phyloP scores from a whole-genome alignment of 2,888 invertebrate genomes.

The Omphaloscelis lunosa region DNA sequence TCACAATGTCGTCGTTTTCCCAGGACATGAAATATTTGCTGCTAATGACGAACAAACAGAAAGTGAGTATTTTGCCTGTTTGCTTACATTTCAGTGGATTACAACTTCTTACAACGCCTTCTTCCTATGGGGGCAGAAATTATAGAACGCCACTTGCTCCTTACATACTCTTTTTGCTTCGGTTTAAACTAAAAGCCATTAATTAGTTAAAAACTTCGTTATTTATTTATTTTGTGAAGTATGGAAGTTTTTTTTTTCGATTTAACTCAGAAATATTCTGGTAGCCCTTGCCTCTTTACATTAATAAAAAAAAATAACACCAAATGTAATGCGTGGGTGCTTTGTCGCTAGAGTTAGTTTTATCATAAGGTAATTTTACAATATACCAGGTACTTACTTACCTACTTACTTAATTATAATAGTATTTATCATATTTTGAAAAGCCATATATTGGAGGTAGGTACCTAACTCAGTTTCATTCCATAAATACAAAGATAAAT shows the following conservation, averaged over 20 bases:
- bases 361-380: constrained; percentile 1
- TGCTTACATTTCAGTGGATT: not conserved
- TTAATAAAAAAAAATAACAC: not conserved
- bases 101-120: not conserved
- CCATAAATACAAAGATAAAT: not conserved
- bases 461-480: not conserved
- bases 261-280: not conserved
- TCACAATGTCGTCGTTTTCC: constrained; percentile 78
- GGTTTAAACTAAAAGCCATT: not conserved
- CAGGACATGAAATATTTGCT: constrained; percentile 81
- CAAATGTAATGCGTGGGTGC: not conserved
- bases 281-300: not conserved
- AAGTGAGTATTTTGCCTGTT: constrained; percentile 71
- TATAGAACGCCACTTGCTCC: too few species aligned
- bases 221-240: not conserved
- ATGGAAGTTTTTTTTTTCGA: not conserved
- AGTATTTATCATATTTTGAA: not conserved
- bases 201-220: not conserved
- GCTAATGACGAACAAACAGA: constrained; percentile 75
- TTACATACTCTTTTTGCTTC: too few species aligned
- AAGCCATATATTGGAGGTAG: not conserved
- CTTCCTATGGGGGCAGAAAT: too few species aligned
- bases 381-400: not conserved
- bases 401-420: not conserved
- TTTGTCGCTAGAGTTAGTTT: not conserved